phyloP scores from a whole-genome alignment of 2,888 invertebrate species.

The Trachelus iudaicus region DNA sequence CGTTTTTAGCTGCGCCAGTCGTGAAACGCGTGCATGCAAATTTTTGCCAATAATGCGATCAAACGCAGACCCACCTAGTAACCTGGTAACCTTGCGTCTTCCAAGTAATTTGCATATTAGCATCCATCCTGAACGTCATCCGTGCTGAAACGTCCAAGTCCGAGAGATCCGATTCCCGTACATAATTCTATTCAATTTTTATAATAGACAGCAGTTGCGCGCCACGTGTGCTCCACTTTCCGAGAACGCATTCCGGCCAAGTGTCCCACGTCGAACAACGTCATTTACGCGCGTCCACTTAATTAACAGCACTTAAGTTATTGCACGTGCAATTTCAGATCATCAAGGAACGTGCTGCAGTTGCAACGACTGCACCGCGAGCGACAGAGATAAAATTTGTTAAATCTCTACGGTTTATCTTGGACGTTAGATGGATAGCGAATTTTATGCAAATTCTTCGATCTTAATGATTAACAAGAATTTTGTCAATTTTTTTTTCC shows the following conservation, averaged over 20 bases:
- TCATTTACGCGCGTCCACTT: not conserved
- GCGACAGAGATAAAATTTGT: not conserved
- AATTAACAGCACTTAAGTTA: not conserved
- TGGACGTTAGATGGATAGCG: not conserved
- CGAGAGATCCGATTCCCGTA: not conserved
- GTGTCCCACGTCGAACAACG: not conserved
- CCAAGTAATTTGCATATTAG: not conserved
- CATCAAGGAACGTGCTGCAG: not conserved
- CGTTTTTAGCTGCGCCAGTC: too few species aligned
- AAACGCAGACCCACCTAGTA: too few species aligned
- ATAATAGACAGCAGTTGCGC: not conserved
- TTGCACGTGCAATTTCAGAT: not conserved
- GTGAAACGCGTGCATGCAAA: too few species aligned
- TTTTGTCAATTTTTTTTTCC: too few species aligned
- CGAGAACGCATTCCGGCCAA: too few species aligned
- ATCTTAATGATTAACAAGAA: not conserved
- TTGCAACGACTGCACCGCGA: not conserved
- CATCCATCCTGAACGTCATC: not conserved
- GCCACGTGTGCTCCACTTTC: constrained; percentile 5
- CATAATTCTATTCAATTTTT: not conserved
- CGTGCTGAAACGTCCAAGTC: not conserved
- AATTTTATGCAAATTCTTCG: not conserved
- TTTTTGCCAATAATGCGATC: not conserved
- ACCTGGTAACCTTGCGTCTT: not conserved
- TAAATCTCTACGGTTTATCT: not conserved